Base-by-base conservation (phyloP, 2,113 vertebrate genomes). In the Tachysurus fulvidraco region DNA sequence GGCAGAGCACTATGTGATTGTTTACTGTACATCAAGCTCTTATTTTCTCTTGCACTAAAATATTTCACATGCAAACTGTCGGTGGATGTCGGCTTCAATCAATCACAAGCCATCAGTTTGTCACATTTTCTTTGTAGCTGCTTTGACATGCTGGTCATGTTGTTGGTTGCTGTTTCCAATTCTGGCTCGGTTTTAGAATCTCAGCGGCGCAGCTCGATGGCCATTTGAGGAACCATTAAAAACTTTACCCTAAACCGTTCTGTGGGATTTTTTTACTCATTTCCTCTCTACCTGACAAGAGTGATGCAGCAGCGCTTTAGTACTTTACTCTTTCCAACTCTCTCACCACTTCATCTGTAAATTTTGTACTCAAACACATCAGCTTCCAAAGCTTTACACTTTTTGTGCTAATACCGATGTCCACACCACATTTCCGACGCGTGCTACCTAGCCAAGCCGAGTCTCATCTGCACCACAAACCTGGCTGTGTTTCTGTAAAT, bases 1-100 rank as follows among this genome's bases (percentile, higher is more conserved):
- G 71, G 30, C 74, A 67, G 55, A 83, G 78, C 41, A 19, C 69
- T 28, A 12, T 73, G 50, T 82, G 59, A n/a, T 62, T 83, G 59
- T 60, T 25, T 52, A 81, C 69, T 54, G 83, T 69, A 83, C 83
- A 57, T 28, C 76, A 30, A 54, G 52, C 52, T 36, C 76, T 30
- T 79, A 19, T 79, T 57, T 55, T 79, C 76, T 79, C 76, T 78
- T 50, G 11, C 46, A 4, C 25, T 78, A 17, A 28, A 78, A 55
- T 55, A 11, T 79, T 79, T 30, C 46, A 21, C 77, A 19, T 79
- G 52, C 54, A 57, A 11, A 57, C 77, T 79, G 54, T 57, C 76
- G n/a, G 19, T 9, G 16, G 52, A 55, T 55, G 76, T 55, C 76
- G n/a, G 17, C 14, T 79, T 79, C 52, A 54, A 79, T 79, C 52